These are phyloP conservation scores for Ailuropoda melanoleuca DNA, from an alignment of 2,113 vertebrate species.

Conservation along the genomic window DNA sequence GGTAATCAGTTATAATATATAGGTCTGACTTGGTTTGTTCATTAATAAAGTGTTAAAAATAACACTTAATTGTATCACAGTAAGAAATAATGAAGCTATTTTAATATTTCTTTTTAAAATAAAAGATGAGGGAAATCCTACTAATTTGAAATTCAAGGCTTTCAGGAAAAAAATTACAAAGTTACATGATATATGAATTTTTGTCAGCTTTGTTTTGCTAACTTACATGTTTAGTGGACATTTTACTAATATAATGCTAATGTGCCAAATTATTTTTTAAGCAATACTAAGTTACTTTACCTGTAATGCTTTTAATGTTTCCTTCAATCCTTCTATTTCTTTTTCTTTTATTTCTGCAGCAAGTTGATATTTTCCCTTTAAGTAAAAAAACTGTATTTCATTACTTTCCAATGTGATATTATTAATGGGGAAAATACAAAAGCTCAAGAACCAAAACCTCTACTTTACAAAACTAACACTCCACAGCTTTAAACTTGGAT, in stretches of 20 bases:
- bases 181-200: background rate
- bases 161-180: constrained; percentile 2
- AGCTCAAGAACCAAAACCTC: constrained; percentile 55
- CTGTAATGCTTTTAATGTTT: constrained; percentile 93
- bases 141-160: constrained; percentile 31
- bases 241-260: constrained; percentile 35
- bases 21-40: background rate
- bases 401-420: constrained; percentile 55
- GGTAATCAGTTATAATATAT: constrained; percentile 4
- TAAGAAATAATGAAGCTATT: constrained; percentile 21
- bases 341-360: constrained; percentile 93
- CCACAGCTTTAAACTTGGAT: constrained; percentile 31
- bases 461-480: background rate
- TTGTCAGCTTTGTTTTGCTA: constrained; percentile 43
- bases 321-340: constrained; percentile 93
- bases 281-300: constrained; percentile 82
- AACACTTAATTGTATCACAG: background rate
- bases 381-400: constrained; percentile 78
- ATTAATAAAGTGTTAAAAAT: constrained; percentile 9
- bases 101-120: constrained; percentile 36
- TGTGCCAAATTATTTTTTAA: constrained; percentile 42
- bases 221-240: background rate
- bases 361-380: constrained; percentile 92
- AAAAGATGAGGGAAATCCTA: constrained; percentile 28
- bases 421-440: constrained; percentile 36